Evolutionary conservation across 2,888 invertebrate genomes (phyloP).

Genomic region (Apodemia mormo): DNA sequence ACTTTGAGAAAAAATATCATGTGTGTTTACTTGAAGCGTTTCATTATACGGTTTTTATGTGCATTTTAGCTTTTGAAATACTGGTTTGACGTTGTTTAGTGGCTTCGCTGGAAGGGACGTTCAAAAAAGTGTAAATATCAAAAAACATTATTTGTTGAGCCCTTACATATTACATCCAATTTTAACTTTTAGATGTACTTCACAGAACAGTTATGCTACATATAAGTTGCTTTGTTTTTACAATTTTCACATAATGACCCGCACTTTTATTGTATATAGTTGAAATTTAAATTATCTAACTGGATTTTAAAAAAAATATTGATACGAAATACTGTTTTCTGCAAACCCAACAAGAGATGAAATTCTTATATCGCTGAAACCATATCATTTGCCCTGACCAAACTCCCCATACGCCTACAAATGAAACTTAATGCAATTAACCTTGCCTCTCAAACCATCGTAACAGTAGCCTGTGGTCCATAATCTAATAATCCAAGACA

Average conservation of each 20-base stretch:
- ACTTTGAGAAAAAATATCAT: slow-evolving; percentile 36
- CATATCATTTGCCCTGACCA: neutral
- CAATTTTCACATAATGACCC: no score
- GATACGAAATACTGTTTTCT: neutral
- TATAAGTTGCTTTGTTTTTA: no score
- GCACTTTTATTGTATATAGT: no score
- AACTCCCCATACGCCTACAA: neutral
- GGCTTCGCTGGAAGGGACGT: neutral
- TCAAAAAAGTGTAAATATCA: no score
- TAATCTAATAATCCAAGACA: slow-evolving; percentile 14
- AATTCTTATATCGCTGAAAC: neutral
- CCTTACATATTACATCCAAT: no score
- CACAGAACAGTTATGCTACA: no score
- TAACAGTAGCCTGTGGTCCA: neutral
- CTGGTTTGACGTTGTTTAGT: neutral
- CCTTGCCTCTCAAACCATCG: neutral
- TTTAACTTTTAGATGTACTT: no score
- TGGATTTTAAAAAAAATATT: neutral
- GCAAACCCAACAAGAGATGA: neutral
- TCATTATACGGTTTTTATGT: slow-evolving; percentile 9
- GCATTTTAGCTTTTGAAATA: slow-evolving; percentile 13
- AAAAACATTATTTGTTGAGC: no score
- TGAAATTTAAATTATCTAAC: no score
- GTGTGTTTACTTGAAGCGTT: slow-evolving; percentile 28
- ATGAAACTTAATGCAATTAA: neutral